Base-by-base conservation (phyloP, 2,888 invertebrate genomes). In the Dorcus parallelipipedus region DNA sequence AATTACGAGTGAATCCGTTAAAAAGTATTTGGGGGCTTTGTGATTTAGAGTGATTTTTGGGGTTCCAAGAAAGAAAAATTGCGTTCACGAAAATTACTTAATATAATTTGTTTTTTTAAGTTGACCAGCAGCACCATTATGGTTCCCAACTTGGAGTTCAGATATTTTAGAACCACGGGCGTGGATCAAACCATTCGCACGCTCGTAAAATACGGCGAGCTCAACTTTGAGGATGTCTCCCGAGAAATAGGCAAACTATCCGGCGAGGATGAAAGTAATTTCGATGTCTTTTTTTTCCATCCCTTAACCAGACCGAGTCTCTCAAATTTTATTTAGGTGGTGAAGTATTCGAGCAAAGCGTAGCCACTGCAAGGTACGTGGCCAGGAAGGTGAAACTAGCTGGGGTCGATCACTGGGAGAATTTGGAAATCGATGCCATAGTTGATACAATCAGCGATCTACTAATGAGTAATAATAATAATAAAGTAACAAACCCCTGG, bases 371-470 rank as follows among this genome's bases (percentile, higher is more conserved):
- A 38, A 82, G 88, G 41, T 88, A 85, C 73, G 74, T 88, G 45
- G 88, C 84, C 3, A 84, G 82, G 71, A 80, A 85, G 71, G 82
- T 80, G 58, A 83, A 82, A 9, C 73, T 88, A n/a, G 76, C 75
- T 7, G 88, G 87, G 7, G 78, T 76, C 26, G 75, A 81, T 56
- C 79, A 81, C 26, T 84, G 83, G 75, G 85, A 88, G 69, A 80
- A 81, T 65, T 75, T 86, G 52, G 81, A 84, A 72, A 86, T 88
- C 62, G 88, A 88, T 72, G 79, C 83, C 58, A 79, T 80, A 41
- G 81, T 86, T 0, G 87, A 87, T 60, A 85, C 83, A 41, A 65
- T 86, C 45, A 81, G 80, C 50, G 88, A 88, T 65, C 76, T 88
- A 14, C 52, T 62, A 17, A 38, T 52, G 10, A 66, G 66, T 66